Conservation (phyloP, 2,113 vertebrate genomes). For the Bos javanicus region DNA sequence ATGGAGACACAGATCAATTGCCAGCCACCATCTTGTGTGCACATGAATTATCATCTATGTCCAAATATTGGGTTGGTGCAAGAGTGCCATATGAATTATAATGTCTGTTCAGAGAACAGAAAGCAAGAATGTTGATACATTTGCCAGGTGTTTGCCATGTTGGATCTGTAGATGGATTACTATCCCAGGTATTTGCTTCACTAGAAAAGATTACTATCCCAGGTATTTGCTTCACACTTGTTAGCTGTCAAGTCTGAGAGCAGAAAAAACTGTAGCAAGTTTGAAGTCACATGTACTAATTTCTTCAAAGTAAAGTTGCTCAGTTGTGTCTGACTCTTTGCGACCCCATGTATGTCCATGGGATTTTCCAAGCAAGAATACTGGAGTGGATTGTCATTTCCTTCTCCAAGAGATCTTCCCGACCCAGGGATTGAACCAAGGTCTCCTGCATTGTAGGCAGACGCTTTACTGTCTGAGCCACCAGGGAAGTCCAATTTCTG, state of each 20-base stretch:
- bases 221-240: neutral
- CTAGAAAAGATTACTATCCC: neutral
- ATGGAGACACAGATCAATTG: neutral
- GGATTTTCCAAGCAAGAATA: too few species aligned
- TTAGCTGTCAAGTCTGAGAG: neutral
- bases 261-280: neutral
- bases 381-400: too few species aligned
- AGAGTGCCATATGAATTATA: neutral
- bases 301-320: neutral
- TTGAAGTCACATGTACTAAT: neutral
- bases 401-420: neutral
- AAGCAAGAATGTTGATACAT: neutral
- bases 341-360: neutral
- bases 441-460: neutral
- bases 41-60: neutral
- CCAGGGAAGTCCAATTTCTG: neutral
- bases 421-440: neutral
- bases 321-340: neutral
- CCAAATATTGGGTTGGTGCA: neutral
- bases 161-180: neutral
- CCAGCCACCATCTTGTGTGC: neutral
- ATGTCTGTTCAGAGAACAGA: neutral
- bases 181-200: neutral
- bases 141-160: neutral
- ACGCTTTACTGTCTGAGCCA: neutral